Evolutionary conservation across 2,888 invertebrate species (phyloP).

Genomic region (Cataglyphis livida): DNA sequence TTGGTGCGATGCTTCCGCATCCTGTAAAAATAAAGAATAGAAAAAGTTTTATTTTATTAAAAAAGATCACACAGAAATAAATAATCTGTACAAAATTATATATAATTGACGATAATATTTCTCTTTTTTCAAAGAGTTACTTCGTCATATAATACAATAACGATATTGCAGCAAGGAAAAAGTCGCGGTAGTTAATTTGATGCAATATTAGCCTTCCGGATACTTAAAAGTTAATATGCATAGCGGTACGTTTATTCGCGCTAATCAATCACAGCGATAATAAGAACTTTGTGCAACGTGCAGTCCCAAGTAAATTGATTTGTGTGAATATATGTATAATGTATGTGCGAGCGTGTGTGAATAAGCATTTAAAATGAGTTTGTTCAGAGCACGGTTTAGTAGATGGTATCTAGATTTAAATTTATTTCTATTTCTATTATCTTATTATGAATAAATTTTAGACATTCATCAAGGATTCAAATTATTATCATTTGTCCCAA

Average conservation of each 20-base stretch:
- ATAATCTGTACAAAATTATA: neutral
- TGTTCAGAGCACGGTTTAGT: neutral
- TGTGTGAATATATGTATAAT: conserved; percentile 1
- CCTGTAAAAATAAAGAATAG: conserved; percentile 87
- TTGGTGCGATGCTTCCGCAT: conserved; percentile 96
- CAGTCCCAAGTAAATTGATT: conserved; percentile 24
- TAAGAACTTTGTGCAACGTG: conserved; percentile 39
- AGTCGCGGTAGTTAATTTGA: conserved; percentile 16
- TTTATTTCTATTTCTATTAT: neutral
- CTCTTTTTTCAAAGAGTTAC: neutral
- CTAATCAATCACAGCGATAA: conserved; percentile 36
- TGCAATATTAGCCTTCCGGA: conserved; percentile 26
- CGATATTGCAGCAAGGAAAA: neutral
- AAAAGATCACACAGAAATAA: neutral
- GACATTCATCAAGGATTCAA: neutral
- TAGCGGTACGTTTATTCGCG: conserved; percentile 33
- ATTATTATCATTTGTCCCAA: neutral
- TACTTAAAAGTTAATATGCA: conserved; percentile 47
- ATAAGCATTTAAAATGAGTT: neutral
- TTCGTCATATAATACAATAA: neutral
- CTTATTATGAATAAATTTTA: neutral
- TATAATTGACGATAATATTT: neutral
- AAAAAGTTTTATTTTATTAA: neutral
- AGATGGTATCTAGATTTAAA: neutral
- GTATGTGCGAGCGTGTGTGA: neutral